Base-by-base conservation (phyloP, 2,113 vertebrate genomes). In the Albula glossodonta region DNA sequence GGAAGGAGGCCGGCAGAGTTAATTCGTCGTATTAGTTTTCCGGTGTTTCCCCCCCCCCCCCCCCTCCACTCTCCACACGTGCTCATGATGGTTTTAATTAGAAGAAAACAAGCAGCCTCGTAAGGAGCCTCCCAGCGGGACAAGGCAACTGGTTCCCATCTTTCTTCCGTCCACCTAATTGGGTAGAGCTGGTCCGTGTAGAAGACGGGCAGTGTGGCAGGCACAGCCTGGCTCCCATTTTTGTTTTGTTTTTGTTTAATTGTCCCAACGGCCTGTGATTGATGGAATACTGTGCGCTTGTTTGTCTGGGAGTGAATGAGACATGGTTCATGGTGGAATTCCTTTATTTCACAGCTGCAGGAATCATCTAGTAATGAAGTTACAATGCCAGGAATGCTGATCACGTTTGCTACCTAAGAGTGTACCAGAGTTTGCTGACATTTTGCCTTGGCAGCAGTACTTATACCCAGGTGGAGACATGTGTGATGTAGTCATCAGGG, bases 71-170 rank as follows among this genome's bases (percentile, higher is more conserved):
- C 83, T 49, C 78, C 77, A 15, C 81, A 86, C 85, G 66, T 84
- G 88, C 85, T 77, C 85, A 84, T 91, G 89, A 89, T 91, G 91
- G 90, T 93, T 95, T 94, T 96, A 95, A 96, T 96, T 96, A 96
- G 94, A 92, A 89, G 90, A 93, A 93, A 95, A 94, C 94, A 93
- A 93, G 92, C 91, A 92, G 90, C 90, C 92, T 86, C 91, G 84
- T 87, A 93, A 93, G 84, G 84, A 80, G 90, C 90, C 88, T 93
- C 93, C 94, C 92, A 92, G 84, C 90, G 92, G 91, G 91, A 91
- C 93, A 87, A 84, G 87, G 74, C 86, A 56, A 88, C 89, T 91
- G 92, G 90, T 91, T 88, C 87, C 87, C 87, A 86, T 80, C 60
- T 80, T 86, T 85, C 87, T 85, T 90, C 83, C 90, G 91, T 90